Conservation (phyloP, 2,113 vertebrate species). For the Rhinolophus sinicus region DNA sequence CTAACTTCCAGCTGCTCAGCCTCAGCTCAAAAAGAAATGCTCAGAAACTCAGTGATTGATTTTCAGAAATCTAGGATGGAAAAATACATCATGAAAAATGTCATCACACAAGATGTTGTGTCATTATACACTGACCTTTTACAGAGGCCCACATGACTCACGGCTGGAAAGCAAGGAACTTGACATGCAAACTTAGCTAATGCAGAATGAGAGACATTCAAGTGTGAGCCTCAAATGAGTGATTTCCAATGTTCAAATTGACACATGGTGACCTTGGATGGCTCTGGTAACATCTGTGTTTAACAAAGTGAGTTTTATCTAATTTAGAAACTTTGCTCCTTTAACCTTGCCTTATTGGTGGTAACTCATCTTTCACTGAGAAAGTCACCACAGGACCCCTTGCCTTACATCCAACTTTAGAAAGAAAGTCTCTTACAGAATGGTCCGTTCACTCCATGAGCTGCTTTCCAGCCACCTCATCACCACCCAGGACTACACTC, state of each 20-base stretch:
- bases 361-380: not conserved
- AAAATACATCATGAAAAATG: slow-evolving; percentile 78
- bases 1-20: slow-evolving; percentile 70
- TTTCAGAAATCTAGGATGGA: slow-evolving; percentile 74
- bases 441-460: too few species aligned
- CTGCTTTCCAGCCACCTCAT: not conserved
- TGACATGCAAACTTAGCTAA: not conserved
- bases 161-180: slow-evolving; percentile 54
- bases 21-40: slow-evolving; percentile 53
- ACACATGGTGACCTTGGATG: slow-evolving; percentile 25
- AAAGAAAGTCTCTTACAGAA: not conserved
- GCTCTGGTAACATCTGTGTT: slow-evolving; percentile 46
- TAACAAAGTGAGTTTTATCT: slow-evolving; percentile 49
- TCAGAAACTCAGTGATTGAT: slow-evolving; percentile 73
- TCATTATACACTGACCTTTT: slow-evolving; percentile 81
- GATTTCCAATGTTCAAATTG: slow-evolving; percentile 29
- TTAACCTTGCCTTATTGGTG: not conserved
- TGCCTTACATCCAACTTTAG: not conserved
- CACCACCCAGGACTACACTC: not conserved
- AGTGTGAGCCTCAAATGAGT: slow-evolving; percentile 44
- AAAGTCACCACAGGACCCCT: not conserved
- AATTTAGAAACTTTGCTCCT: not conserved
- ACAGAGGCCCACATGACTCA: not conserved
- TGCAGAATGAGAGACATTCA: not conserved
- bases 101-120: slow-evolving; percentile 63